Base-by-base conservation (phyloP, 2,797 vertebrate genomes). In the Oryzias dopingdopingensis region DNA sequence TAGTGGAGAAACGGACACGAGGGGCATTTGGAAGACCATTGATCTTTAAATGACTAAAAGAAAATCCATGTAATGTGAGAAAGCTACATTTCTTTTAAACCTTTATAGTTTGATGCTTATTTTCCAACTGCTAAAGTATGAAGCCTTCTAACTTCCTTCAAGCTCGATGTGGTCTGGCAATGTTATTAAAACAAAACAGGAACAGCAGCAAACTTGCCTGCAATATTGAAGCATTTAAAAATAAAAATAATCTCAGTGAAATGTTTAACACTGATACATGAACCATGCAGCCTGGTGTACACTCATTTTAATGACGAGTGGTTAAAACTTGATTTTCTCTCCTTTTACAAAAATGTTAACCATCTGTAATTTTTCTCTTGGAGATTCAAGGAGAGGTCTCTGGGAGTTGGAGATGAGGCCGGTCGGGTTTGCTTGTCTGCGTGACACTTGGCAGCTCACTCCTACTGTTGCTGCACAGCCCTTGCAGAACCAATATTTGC, bases 1-100 rank as follows among this genome's bases (percentile, higher is more conserved):
- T 76, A 78, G 80, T 80, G 83, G 81, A 87, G 85, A 89, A 82
- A 88, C 55, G 65, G 79, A 79, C 85, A 79, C 59, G 74, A 80
- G 69, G 74, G 81, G 84, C 76, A 79, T 79, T 83, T 83, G 79
- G 75, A 69, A 50, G 52, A 57, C 53, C 48, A 75, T 72, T 86
- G 79, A 85, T 87, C 83, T 77, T 85, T 88, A 83, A 80, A 63
- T 79, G 67, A 68, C 72, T 71, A 70, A 65, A 61, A 48, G 70
- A 76, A 83, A 82, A 73, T 50, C 76, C 79, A 73, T 79, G 75
- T 83, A 59, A 86, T 86, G 89, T 87, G 71, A 79, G 71, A 82
- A 78, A 80, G 59, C 72, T 59, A 40, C 56, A 62, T 72, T 70
- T 85, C 72, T 66, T 79, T 69, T 76, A 82, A 86, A 77, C 69